Evolutionary conservation across 2,113 vertebrate species (phyloP).

Genomic region (Lampris megalopsis): DNA sequence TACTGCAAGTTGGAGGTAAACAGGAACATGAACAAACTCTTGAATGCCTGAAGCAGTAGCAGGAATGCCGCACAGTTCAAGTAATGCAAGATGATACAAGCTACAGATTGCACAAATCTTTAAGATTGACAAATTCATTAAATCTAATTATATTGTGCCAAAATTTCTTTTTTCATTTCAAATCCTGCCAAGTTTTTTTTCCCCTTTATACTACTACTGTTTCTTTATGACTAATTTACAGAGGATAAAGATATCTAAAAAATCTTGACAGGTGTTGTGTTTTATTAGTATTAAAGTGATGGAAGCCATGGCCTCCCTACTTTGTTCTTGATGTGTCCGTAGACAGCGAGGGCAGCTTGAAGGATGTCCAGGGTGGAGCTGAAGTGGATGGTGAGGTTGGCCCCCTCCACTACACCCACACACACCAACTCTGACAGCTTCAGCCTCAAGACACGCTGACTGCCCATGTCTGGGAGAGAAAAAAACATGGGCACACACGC

Average conservation of each 20-base stretch:
- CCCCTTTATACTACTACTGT: background rate
- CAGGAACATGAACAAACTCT: background rate
- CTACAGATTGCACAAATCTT: background rate
- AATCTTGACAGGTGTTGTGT: background rate
- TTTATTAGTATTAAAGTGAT: background rate
- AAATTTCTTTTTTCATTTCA: background rate
- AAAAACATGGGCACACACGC: conserved; percentile 23
- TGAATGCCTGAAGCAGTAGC: background rate
- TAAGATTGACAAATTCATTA: background rate
- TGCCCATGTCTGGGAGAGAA: conserved; percentile 80
- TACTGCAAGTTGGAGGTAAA: background rate
- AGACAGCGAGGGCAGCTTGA: conserved; percentile 80
- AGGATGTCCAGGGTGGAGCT: conserved; percentile 88
- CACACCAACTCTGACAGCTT: conserved; percentile 80
- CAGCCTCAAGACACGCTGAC: conserved; percentile 84
- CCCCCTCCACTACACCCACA: conserved; percentile 83
- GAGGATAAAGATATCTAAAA: no score
- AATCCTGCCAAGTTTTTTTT: background rate
- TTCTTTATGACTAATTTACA: no score
- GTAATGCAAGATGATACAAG: background rate
- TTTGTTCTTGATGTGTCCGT: conserved; percentile 84
- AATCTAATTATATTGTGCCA: background rate
- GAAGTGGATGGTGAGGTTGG: conserved; percentile 86
- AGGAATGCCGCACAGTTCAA: background rate
- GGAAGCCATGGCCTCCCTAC: conserved; percentile 72